These are phyloP conservation scores for Megalopta genalis DNA, from an alignment of 1,140 invertebrate species.

Conservation along the genomic window DNA sequence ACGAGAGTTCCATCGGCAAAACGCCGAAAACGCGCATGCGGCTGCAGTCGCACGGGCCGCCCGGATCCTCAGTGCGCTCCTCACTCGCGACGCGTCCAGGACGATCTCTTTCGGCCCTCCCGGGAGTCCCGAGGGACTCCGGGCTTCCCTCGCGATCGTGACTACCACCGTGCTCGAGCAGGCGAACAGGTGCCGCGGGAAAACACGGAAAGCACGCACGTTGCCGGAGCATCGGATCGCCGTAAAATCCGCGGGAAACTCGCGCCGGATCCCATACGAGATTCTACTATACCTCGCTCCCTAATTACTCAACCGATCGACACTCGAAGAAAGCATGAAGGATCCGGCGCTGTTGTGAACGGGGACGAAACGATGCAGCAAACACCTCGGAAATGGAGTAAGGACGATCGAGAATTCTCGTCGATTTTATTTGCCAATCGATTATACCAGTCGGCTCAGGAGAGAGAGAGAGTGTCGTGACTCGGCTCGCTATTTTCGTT, in stretches of 20 bases:
- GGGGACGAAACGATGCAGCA: neutral
- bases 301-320: neutral
- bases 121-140: conserved; percentile 63
- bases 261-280: neutral
- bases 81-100: conserved; percentile 67
- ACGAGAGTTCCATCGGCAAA: conserved; percentile 32
- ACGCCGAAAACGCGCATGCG: conserved; percentile 74
- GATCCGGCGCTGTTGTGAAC: neutral
- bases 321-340: too few species aligned
- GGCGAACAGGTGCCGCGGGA: neutral
- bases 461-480: too few species aligned
- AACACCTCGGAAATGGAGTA: neutral
- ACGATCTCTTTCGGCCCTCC: conserved; percentile 46
- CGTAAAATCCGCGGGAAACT: neutral
- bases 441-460: too few species aligned
- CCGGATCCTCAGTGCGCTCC: conserved; percentile 75
- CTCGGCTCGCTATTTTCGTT: too few species aligned
- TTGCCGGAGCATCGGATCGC: neutral
- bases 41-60: conserved; percentile 66
- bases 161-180: conserved; percentile 18
- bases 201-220: neutral
- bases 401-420: conserved; percentile 2
- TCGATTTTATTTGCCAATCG: neutral
- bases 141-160: conserved; percentile 37
- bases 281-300: too few species aligned